A percentile compares a stretch with the other conserved stretches of the same genome.
Conservation (phyloP, 2,888 invertebrate genomes). For the Mongoloraphidia duomilia region DNA sequence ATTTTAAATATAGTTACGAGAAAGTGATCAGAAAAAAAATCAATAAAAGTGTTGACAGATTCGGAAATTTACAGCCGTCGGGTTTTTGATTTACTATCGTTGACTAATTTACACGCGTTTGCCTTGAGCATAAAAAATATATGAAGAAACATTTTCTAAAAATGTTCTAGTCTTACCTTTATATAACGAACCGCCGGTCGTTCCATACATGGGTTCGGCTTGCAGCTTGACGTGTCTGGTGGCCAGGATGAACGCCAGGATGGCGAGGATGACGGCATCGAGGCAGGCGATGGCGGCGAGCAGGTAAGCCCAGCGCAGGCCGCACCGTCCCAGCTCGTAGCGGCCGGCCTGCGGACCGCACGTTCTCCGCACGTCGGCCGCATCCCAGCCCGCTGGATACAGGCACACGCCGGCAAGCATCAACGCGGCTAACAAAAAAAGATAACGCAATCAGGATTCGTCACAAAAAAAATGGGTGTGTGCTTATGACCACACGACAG, state of each 20-base stretch:
- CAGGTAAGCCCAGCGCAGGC: conserved; percentile 85
- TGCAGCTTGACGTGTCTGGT: conserved; percentile 76
- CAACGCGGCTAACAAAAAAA: conserved; percentile 53
- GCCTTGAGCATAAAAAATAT: too few species aligned
- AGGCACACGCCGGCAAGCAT: conserved; percentile 78
- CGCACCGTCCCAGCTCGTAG: conserved; percentile 68
- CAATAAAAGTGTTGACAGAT: too few species aligned
- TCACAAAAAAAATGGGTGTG: too few species aligned
- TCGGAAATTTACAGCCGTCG: too few species aligned
- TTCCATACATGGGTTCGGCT: conserved; percentile 59
- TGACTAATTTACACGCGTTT: too few species aligned
- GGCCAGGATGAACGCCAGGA: conserved; percentile 85
- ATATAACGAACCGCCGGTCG: conserved; percentile 48
- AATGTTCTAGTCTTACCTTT: conserved; percentile 34
- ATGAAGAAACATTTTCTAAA: neutral
- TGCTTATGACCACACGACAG: too few species aligned
- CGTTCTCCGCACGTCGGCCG: conserved; percentile 64
- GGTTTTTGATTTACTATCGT: too few species aligned
- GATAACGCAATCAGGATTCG: conserved; percentile 4
- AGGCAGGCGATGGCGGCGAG: conserved; percentile 80
- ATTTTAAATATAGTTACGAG: too few species aligned
- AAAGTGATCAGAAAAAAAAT: too few species aligned
- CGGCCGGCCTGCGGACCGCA: conserved; percentile 74
- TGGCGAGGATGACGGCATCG: conserved; percentile 73
- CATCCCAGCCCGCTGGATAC: conserved; percentile 87